A percentile compares a stretch with the other conserved stretches of the same genome.
Conservation (phyloP, 2,797 vertebrate genomes). For the Onychomys torridus region DNA sequence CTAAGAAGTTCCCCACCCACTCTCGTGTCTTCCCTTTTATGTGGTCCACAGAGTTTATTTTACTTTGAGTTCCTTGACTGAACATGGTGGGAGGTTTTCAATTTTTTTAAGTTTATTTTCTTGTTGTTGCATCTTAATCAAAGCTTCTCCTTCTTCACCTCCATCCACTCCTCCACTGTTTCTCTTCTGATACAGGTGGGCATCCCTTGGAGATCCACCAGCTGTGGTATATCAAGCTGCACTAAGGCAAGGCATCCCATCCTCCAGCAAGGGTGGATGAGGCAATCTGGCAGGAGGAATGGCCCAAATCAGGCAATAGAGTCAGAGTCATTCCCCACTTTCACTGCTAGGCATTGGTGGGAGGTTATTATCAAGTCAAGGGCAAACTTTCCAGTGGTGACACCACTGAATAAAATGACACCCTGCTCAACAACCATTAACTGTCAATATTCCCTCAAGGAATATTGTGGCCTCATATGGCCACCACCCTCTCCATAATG, state of each 20-base stretch:
- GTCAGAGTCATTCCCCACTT: accelerated
- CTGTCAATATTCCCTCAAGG: not conserved
- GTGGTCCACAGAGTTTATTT: not conserved
- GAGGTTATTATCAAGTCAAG: not conserved
- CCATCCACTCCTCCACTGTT: not conserved
- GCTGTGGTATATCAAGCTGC: not conserved
- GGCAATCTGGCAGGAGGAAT: not conserved
- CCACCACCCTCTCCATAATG: not conserved
- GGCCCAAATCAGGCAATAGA: not conserved
- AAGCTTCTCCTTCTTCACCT: not conserved
- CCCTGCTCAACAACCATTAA: too few relatives aligned
- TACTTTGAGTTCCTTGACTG: not conserved
- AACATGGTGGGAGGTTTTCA: not conserved
- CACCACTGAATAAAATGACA: not conserved
- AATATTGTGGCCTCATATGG: not conserved
- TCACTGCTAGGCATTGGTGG: not conserved
- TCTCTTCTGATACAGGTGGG: not conserved
- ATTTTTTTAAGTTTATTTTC: not conserved
- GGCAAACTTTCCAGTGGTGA: not conserved
- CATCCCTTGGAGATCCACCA: not conserved
- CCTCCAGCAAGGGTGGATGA: not conserved
- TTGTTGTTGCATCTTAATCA: not conserved
- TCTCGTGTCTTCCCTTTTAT: not conserved
- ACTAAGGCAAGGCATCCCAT: not conserved
- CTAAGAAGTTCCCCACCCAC: not conserved